Conservation (phyloP, 2,888 invertebrate genomes). For the Baronia brevicornis region DNA sequence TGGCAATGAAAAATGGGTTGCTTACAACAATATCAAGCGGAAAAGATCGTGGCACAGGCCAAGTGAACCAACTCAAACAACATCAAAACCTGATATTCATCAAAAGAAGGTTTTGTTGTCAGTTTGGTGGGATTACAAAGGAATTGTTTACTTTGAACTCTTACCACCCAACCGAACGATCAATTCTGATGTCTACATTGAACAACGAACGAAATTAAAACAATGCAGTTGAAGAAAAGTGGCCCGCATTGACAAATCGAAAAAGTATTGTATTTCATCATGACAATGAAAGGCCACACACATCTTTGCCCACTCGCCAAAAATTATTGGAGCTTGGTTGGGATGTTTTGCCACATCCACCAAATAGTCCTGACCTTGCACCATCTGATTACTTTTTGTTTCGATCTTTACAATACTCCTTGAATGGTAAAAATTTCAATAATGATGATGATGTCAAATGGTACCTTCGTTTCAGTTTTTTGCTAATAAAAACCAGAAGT, state of each 20-base stretch:
- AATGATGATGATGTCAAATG: constrained; percentile 5
- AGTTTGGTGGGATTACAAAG: too few species aligned
- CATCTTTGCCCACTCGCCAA: too few species aligned
- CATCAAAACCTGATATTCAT: too few species aligned
- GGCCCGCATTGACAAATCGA: not conserved
- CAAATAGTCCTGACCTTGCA: not conserved
- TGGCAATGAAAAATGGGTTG: constrained; percentile 14
- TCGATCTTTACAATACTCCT: not conserved
- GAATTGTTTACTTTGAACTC: too few species aligned
- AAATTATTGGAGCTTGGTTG: too few species aligned
- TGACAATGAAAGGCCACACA: too few species aligned
- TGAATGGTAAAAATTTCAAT: not conserved
- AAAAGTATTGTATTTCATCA: not conserved
- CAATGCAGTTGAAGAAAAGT: constrained; percentile 1
- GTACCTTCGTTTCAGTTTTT: too few species aligned
- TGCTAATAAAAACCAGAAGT: too few species aligned
- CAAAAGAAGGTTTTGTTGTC: too few species aligned
- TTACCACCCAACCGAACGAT: too few species aligned
- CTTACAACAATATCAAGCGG: constrained; percentile 18
- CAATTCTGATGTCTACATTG: not conserved
- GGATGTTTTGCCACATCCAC: not conserved
- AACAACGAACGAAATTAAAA: not conserved
- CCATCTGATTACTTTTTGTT: not conserved
- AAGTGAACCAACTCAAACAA: not conserved
- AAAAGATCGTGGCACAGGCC: constrained; percentile 16